Evolutionary conservation across 2,888 invertebrate species (phyloP).

Genomic region (Apodemia hepburni): DNA sequence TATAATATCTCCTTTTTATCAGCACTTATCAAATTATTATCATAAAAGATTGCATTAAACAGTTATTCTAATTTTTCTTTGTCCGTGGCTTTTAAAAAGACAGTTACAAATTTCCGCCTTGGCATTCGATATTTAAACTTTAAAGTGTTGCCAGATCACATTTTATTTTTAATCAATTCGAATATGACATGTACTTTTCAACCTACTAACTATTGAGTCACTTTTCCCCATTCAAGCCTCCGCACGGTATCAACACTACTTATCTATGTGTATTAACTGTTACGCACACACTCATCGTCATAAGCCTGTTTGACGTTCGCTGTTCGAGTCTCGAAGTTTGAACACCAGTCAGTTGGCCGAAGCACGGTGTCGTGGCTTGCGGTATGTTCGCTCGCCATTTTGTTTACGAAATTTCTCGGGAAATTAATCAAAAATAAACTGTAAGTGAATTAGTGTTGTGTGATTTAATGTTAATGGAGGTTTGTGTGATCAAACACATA

Average conservation of each 20-base stretch:
- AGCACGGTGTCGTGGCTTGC: slow-evolving; percentile 71
- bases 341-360: slow-evolving; percentile 67
- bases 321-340: slow-evolving; percentile 37
- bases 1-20: too few species aligned
- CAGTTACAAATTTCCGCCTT: neutral
- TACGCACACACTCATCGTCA: slow-evolving; percentile 36
- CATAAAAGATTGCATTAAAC: too few species aligned
- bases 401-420: slow-evolving; percentile 53
- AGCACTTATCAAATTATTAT: too few species aligned
- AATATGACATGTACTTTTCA: slow-evolving; percentile 38
- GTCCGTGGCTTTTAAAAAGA: neutral
- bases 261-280: slow-evolving; percentile 40
- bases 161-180: slow-evolving; percentile 11
- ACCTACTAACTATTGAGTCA: slow-evolving; percentile 53
- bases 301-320: slow-evolving; percentile 73
- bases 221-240: slow-evolving; percentile 63
- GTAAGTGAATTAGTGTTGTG: slow-evolving; percentile 63
- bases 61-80: too few species aligned
- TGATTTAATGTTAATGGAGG: slow-evolving; percentile 45
- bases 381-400: slow-evolving; percentile 63
- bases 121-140: slow-evolving; percentile 13
- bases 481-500: slow-evolving; percentile 26
- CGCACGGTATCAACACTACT: slow-evolving; percentile 31
- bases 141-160: slow-evolving; percentile 8
- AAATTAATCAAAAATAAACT: slow-evolving; percentile 60